Conservation (phyloP, 2,888 invertebrate genomes). For the Nephrotoma guestfalica region DNA sequence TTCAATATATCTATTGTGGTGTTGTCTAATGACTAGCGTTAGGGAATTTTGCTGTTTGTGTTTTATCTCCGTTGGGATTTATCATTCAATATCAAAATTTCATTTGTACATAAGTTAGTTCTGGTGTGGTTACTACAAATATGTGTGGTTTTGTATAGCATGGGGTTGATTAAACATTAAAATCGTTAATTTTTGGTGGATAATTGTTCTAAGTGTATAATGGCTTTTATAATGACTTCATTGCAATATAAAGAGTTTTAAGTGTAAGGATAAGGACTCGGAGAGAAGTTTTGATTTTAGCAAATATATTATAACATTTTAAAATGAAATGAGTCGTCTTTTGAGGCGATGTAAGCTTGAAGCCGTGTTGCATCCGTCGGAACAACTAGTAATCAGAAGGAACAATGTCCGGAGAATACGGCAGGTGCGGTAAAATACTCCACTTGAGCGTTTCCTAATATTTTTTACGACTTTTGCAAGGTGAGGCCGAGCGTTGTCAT, state of each 20-base stretch:
- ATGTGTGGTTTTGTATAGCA: background rate
- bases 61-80: background rate
- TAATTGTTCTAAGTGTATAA: background rate
- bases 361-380: too few species aligned
- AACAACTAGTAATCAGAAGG: too few species aligned
- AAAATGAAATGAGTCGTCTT: too few species aligned
- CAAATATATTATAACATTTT: too few species aligned
- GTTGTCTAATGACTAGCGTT: background rate
- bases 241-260: background rate
- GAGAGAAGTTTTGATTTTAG: too few species aligned
- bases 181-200: background rate
- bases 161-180: background rate
- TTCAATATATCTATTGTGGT: background rate
- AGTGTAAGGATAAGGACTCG: too few species aligned
- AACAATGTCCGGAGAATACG: too few species aligned
- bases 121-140: background rate
- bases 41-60: background rate
- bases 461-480: too few species aligned
- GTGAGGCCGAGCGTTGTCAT: too few species aligned
- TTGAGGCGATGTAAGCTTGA: too few species aligned
- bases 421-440: too few species aligned
- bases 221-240: background rate
- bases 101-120: background rate
- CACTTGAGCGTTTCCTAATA: too few species aligned
- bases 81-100: background rate